Base-by-base conservation (phyloP, 2,888 invertebrate species). In the Rhyacophila evoluta region DNA sequence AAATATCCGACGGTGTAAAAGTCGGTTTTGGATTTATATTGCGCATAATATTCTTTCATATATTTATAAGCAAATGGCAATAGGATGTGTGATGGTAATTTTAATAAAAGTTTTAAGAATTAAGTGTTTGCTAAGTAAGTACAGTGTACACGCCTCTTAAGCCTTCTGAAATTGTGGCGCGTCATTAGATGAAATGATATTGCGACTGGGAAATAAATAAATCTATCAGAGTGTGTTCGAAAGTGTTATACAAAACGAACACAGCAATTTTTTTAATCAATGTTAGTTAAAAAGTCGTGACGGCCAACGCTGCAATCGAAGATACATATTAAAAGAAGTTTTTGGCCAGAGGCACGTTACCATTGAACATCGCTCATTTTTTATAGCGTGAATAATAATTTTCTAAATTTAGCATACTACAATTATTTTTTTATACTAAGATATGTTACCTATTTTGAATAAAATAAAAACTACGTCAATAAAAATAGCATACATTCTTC, bases 101-200 rank as follows among this genome's bases (percentile, higher is more conserved):
- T n/a, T n/a, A n/a, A n/a, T n/a, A n/a, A n/a, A n/a, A n/a, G n/a
- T n/a, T n/a, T n/a, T n/a, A n/a, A n/a, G n/a, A n/a, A n/a, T n/a
- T n/a, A n/a, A n/a, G n/a, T 2, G 27, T 69, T 69, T 29, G 33
- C 29, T 69, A 33, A 69, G 69, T n/a, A 28, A 25, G 29, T 33
- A 33, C 28, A 69, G 69, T 69, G 69, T 33, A 28, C 12, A 29
- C 28, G 69, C 33, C 55, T 8, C 55, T 55, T 55, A 55, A 55
- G 25, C 25, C 55, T 55, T 55, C 55, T 69, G 39, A 27, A 72
- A 72, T 27, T 72, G 72, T 39, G 39, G 72, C 72, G 39, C 72
- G 39, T 39, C 39, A 39, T 39, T 72, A 72, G 72, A 72, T 38
- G 72, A 27, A 72, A 72, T 72, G 39, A 72, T 39, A 55, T 55